These are phyloP conservation scores for Neostethus bicornis DNA, from an alignment of 2,797 vertebrate species.

Conservation along the genomic window DNA sequence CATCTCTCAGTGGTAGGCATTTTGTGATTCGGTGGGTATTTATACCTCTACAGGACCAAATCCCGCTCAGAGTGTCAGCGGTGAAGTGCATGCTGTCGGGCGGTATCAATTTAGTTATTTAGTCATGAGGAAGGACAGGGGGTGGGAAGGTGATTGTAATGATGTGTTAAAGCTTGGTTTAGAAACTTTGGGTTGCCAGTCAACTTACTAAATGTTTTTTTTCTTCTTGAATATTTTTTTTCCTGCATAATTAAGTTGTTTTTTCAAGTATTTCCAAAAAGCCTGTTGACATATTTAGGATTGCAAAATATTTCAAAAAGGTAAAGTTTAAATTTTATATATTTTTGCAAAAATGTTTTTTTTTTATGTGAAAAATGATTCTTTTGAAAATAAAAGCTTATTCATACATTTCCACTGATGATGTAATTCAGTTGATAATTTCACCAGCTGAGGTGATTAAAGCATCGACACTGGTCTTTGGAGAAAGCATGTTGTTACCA, in stretches of 20 bases:
- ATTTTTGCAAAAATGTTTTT: too few species aligned
- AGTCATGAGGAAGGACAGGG: conserved; percentile 66
- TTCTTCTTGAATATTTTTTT: conserved; percentile 18
- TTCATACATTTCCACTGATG: conserved; percentile 67
- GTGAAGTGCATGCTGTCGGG: conserved; percentile 77
- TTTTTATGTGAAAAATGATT: too few species aligned
- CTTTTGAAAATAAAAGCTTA: conserved; percentile 36
- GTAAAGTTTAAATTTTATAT: conserved; percentile 37
- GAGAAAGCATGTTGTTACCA: conserved; percentile 73
- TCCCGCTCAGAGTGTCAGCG: conserved; percentile 56
- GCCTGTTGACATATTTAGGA: not conserved
- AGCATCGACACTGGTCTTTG: conserved; percentile 64
- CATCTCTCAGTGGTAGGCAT: conserved; percentile 77
- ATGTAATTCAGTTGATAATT: conserved; percentile 78
- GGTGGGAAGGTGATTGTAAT: conserved; percentile 68
- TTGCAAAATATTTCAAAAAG: conserved; percentile 8
- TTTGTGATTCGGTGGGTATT: conserved; percentile 82
- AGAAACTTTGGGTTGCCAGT: conserved; percentile 55
- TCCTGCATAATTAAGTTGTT: conserved; percentile 12
- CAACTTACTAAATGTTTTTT: conserved; percentile 32
- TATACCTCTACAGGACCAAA: conserved; percentile 74
- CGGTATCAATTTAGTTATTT: conserved; percentile 78
- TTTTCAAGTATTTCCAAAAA: too few species aligned
- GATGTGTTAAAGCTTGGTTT: conserved; percentile 58
- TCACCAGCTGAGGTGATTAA: conserved; percentile 73